Evolutionary conservation across 2,888 invertebrate species (phyloP).

Genomic region (Sinodicranocentrus sp.): DNA sequence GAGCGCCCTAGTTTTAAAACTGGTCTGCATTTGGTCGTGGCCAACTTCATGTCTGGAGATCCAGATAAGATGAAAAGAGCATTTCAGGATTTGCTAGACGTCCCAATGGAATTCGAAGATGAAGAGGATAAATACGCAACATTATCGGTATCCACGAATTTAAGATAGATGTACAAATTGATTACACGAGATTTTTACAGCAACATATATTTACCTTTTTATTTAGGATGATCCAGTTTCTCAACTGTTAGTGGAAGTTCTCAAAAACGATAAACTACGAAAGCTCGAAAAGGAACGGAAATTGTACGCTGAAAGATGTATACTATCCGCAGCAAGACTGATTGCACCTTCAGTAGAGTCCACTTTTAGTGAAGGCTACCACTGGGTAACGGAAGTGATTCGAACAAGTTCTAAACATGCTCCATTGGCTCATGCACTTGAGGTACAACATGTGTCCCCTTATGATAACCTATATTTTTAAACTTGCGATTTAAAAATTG

Average conservation of each 20-base stretch:
- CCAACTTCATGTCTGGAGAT: constrained; percentile 93
- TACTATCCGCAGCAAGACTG: constrained; percentile 92
- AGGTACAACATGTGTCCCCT: constrained; percentile 80
- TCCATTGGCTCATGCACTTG: constrained; percentile 90
- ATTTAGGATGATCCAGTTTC: constrained; percentile 82
- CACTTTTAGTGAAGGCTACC: constrained; percentile 80
- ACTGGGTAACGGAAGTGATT: constrained; percentile 96
- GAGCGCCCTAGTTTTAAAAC: constrained; percentile 94
- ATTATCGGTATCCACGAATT: constrained; percentile 78
- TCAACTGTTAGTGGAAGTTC: constrained; percentile 84
- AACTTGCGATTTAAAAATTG: too few species aligned
- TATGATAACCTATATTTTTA: too few species aligned
- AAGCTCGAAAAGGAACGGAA: constrained; percentile 86
- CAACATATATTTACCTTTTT: constrained; percentile 17
- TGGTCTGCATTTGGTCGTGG: constrained; percentile 93
- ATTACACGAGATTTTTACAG: too few species aligned
- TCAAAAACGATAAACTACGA: constrained; percentile 88
- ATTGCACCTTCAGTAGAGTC: constrained; percentile 90
- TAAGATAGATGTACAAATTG: neutral
- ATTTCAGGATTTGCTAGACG: constrained; percentile 92
- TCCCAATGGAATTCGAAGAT: constrained; percentile 87
- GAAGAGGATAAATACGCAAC: constrained; percentile 86
- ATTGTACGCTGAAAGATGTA: constrained; percentile 88
- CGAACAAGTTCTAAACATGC: constrained; percentile 90
- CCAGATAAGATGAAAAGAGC: constrained; percentile 95